Conservation (phyloP, 2,113 vertebrate genomes). For the Chaetodon auriga region DNA sequence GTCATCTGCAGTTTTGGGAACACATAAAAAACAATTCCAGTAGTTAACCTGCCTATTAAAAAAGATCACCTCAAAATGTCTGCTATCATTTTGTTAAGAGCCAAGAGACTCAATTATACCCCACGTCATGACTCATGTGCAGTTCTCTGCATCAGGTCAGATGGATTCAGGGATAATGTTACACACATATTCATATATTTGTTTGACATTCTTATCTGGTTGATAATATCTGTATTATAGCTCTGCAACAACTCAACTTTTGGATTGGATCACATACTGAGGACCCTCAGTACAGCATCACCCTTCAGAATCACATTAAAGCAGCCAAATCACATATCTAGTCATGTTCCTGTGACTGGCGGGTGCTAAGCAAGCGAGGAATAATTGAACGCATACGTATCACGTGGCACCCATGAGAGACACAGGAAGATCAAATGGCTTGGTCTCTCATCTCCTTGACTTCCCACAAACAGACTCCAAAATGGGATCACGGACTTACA, state of each 20-base stretch:
- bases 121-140: background rate
- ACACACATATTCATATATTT: background rate
- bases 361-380: conserved; percentile 26
- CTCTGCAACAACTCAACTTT: background rate
- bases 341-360: conserved; percentile 38
- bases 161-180: background rate
- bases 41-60: conserved; percentile 27
- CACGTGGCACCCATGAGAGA: conserved; percentile 58
- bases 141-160: background rate
- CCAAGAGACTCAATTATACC: conserved; percentile 20
- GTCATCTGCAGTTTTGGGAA: conserved; percentile 41
- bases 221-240: background rate
- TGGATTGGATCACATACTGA: background rate
- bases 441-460: conserved; percentile 54
- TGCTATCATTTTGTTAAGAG: conserved; percentile 24
- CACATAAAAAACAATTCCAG: conserved; percentile 41
- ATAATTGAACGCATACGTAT: conserved; percentile 71
- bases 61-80: conserved; percentile 18
- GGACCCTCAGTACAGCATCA: background rate
- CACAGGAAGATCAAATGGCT: conserved; percentile 53
- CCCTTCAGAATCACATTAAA: conserved; percentile 44
- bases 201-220: background rate
- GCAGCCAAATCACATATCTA: conserved; percentile 48
- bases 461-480: conserved; percentile 63
- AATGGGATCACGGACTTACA: conserved; percentile 70